Base-by-base conservation (phyloP, 2,113 vertebrate species). In the Petaurus breviceps region DNA sequence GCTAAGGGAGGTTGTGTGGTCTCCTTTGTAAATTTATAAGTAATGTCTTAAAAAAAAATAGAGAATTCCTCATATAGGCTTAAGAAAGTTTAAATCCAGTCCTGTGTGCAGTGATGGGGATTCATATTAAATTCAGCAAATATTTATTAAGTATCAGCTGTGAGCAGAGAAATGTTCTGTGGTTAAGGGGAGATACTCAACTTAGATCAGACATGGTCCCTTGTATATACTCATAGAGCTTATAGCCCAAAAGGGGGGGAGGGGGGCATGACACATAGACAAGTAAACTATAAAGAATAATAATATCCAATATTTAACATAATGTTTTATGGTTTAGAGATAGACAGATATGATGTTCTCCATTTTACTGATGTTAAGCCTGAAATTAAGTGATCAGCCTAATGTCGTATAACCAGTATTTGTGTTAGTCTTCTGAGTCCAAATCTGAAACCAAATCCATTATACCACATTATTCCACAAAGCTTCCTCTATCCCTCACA, bases 41-140 rank as follows among this genome's bases (percentile, higher is more conserved):
- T 16, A 43, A 97, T 51, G 94, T 95, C 51, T 98, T 84, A 96
- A 97, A 95, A 96, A 96, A 93, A 43, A 14, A 7, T 43, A 94
- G 92, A 95, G 93, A 96, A 96, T 95, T 95, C 94, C 92, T 95
- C 91, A 94, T 97, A 92, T 43, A 22, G n/a, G 19, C 19, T 43
- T 43, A 7, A 16, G 26, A 43, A 84, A 84, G 19, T 84, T 84
- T 22, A 84, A 84, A 84, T 84, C n/a, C 19, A 84, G 19, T 84
- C 31, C 28, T 68, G 9, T 10, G 14, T 68, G 28, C 10, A 68
- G 2, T 68, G 57, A 68, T 11, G 11, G 57, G 11, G 31, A 68
- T 37, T 68, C 57, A 68, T 57, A 57, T 68, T 68, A 68, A 68
- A 68, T 68, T 68, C 57, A 68, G 11, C 57, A 68, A 68, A 61